Evolutionary conservation across 2,113 vertebrate genomes (phyloP).

Genomic region (Merops nubicus): DNA sequence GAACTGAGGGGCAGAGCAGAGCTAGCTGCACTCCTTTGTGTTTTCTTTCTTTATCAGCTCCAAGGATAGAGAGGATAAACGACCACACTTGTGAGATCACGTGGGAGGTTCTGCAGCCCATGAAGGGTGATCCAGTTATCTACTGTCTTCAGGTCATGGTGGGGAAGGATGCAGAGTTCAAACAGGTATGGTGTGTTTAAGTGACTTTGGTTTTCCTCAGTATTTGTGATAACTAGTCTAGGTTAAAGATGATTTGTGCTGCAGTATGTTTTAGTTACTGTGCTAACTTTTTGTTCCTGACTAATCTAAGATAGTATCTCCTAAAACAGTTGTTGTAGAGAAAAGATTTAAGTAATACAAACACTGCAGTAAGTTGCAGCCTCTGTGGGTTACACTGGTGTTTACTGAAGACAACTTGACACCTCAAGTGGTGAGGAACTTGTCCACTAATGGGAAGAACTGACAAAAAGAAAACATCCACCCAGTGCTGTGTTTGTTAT

Average conservation of each 20-base stretch:
- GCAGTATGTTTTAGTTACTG: background rate
- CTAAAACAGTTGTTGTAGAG: background rate
- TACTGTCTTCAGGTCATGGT: conserved; percentile 93
- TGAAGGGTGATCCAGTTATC: conserved; percentile 94
- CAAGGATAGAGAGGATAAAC: conserved; percentile 89
- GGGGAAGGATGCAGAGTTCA: conserved; percentile 94
- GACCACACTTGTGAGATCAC: conserved; percentile 91
- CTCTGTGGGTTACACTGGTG: background rate
- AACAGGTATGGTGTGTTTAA: conserved; percentile 84
- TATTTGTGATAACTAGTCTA: background rate
- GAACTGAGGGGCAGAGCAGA: background rate
- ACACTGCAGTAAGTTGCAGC: background rate
- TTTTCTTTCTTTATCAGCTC: conserved; percentile 77
- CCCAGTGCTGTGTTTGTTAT: background rate
- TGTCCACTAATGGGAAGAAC: background rate
- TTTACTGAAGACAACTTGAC: background rate
- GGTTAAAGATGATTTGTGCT: background rate
- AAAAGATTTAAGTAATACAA: background rate
- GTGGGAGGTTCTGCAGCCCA: conserved; percentile 89
- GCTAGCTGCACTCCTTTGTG: background rate
- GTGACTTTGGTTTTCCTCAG: background rate
- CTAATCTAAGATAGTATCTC: background rate
- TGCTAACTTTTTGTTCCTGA: background rate
- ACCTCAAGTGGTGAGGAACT: background rate
- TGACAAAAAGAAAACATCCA: background rate